Conservation (phyloP, 2,797 vertebrate species). For the Huso huso region DNA sequence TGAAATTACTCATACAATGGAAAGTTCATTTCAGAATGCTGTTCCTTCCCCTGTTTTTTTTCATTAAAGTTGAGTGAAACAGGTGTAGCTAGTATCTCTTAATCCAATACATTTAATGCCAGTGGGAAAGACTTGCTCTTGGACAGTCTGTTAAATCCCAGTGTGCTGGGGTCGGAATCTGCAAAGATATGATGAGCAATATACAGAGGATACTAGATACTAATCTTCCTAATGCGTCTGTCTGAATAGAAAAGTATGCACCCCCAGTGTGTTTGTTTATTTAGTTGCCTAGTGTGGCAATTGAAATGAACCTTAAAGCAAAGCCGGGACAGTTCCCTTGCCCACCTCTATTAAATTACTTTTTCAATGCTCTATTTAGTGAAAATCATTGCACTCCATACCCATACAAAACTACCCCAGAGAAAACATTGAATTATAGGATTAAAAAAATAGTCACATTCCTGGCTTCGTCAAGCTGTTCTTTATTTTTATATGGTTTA, state of each 20-base stretch:
- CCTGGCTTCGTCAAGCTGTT: conserved; percentile 56
- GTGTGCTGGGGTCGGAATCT: conserved; percentile 24
- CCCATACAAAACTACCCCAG: conserved; percentile 53
- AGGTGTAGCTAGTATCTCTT: neutral
- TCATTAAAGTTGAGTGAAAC: no score
- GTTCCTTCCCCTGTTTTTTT: no score
- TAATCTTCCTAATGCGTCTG: conserved; percentile 21
- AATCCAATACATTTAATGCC: conserved; percentile 11
- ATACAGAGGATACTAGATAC: conserved; percentile 20
- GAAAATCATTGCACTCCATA: conserved; percentile 55
- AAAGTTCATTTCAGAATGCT: no score
- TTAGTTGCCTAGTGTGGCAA: conserved; percentile 39
- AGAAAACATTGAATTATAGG: conserved; percentile 65
- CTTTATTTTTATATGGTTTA: conserved; percentile 55
- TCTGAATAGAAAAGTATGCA: conserved; percentile 16
- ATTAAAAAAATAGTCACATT: conserved; percentile 62
- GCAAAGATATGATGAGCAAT: conserved; percentile 23
- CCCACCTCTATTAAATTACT: conserved; percentile 46
- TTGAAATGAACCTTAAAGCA: conserved; percentile 38
- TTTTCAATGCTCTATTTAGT: conserved; percentile 55
- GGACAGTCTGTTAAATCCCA: conserved; percentile 19
- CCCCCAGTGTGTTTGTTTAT: conserved; percentile 16
- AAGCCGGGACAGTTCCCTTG: conserved; percentile 41
- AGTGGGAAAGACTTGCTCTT: conserved; percentile 16
- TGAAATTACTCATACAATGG: no score